These are phyloP conservation scores for Cherax destructor DNA, from an alignment of 1,140 invertebrate species.

Conservation along the genomic window DNA sequence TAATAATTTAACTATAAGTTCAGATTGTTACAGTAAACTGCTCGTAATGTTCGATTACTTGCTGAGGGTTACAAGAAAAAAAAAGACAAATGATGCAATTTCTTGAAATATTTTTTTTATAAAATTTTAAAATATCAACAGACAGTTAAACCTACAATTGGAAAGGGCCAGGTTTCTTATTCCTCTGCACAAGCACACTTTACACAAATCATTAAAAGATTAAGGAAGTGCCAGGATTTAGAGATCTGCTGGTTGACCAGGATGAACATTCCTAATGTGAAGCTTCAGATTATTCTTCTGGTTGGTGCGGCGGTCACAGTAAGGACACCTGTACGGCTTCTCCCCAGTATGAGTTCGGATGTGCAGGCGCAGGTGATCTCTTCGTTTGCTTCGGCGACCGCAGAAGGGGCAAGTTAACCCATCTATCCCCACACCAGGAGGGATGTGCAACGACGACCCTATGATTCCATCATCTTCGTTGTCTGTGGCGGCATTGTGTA, in stretches of 20 bases:
- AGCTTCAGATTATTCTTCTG: conserved; percentile 71
- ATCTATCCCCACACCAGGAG: conserved; percentile 23
- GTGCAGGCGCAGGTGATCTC: conserved; percentile 77
- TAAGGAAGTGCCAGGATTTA: neutral
- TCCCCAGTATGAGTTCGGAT: conserved; percentile 75
- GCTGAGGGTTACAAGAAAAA: neutral
- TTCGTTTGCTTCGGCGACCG: conserved; percentile 75
- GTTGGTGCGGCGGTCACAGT: conserved; percentile 73
- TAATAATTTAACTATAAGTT: neutral
- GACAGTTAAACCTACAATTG: neutral
- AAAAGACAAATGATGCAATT: neutral
- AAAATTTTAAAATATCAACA: neutral
- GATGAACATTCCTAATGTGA: conserved; percentile 70
- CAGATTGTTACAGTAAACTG: neutral
- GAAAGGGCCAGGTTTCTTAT: neutral
- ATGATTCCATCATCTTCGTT: conserved; percentile 27
- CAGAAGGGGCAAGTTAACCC: conserved; percentile 75
- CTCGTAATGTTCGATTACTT: neutral
- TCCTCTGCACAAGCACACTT: neutral
- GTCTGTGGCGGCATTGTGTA: conserved; percentile 36
- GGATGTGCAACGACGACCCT: conserved; percentile 10
- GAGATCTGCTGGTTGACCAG: conserved; percentile 55
- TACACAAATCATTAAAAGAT: neutral
- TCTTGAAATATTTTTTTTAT: neutral
- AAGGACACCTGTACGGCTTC: conserved; percentile 75